phyloP scores from a whole-genome alignment of 1,140 invertebrate species.

The Tetramorium simillimum region DNA sequence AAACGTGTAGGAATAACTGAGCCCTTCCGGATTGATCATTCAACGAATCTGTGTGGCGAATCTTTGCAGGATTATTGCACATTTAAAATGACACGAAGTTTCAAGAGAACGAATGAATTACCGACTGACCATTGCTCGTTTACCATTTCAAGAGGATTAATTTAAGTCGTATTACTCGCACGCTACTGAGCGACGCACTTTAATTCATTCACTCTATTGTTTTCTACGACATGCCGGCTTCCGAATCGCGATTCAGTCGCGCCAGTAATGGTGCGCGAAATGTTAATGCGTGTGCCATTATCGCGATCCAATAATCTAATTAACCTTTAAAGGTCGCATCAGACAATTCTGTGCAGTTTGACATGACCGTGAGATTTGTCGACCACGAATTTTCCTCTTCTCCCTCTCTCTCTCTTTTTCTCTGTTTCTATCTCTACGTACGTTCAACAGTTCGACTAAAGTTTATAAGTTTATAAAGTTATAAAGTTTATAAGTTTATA shows the following conservation, averaged over 20 bases:
- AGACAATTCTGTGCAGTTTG: neutral
- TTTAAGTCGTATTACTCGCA: conserved; percentile 69
- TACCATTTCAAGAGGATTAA: conserved; percentile 66
- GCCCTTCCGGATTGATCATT: neutral
- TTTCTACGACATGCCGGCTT: conserved; percentile 29
- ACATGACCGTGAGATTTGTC: neutral
- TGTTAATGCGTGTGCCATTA: conserved; percentile 42
- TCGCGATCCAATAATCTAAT: conserved; percentile 54
- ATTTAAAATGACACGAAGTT: neutral
- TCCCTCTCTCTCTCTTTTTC: neutral
- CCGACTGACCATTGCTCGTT: neutral
- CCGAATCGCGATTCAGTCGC: conserved; percentile 24
- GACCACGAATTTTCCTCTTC: neutral
- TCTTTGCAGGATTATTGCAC: neutral
- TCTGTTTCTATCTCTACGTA: neutral
- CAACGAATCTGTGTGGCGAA: neutral
- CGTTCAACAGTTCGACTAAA: neutral
- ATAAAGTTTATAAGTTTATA: too few species aligned
- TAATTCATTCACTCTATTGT: conserved; percentile 63
- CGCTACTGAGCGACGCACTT: conserved; percentile 29
- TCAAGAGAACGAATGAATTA: neutral
- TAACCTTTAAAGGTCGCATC: conserved; percentile 51
- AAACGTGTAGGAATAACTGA: conserved; percentile 50
- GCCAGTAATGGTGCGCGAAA: conserved; percentile 45
- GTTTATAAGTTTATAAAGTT: too few species aligned